Evolutionary conservation across 2,888 invertebrate genomes (phyloP), one percentile per base, ranked within the genome.

Genomic region (Drosophila rubida): DNA sequence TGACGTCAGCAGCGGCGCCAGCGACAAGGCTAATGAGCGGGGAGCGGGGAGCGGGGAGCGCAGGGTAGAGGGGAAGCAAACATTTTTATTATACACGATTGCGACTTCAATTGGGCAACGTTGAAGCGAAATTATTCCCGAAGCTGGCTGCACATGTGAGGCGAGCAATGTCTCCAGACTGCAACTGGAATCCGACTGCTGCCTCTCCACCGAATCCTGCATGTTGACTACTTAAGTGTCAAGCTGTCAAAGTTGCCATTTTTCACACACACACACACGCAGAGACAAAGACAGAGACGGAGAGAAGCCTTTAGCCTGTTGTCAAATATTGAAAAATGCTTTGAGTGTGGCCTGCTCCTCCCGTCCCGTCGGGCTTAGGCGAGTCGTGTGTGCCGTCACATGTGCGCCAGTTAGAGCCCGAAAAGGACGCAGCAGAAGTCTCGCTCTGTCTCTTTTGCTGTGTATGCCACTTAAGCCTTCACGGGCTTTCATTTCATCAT

Each of bases 161-260:
- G 30, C 23, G 48, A 14, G 32, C 27, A 22, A 30, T 13, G 48
- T 62, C 27, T 37, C 32, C 9, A 37, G 41, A 50, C 51, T 48
- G 51, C 42, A 44, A 45, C 50, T 41, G 8, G 16, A 30, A 25
- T 44, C 14, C 30, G 60, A 37, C 51, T n/a, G n/a, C n/a, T n/a
- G n/a, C n/a, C n/a, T n/a, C n/a, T n/a, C n/a, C n/a, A n/a, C n/a
- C n/a, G n/a, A n/a, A n/a, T n/a, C n/a, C n/a, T 32, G 32, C 4
- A 32, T 4, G 55, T 71, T 37, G 35, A 69, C 60, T 69, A 69
- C 79, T 73, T 53, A 69, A 80, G 75, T 82, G 82, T 82, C 88
- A 89, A 89, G 80, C 87, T 89, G 87, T 88, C 87, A 88, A 88
- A 88, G 72, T 75, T 77, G 76, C 82, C 76, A 88, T 88, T 88